phyloP scores from a whole-genome alignment of 2,888 invertebrate species.

The Chaetogeoica ovagalla region DNA sequence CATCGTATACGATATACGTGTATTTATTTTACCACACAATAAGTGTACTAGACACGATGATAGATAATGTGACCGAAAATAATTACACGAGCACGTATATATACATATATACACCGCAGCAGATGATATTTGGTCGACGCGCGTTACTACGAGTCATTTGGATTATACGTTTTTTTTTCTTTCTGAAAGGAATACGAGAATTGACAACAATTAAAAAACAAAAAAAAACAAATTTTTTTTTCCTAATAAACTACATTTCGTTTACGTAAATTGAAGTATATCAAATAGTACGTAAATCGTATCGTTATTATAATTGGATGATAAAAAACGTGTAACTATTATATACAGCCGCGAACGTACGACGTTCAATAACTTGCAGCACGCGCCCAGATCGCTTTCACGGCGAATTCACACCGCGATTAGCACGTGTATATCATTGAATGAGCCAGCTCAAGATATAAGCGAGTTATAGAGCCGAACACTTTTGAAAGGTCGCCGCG shows the following conservation, averaged over 20 bases:
- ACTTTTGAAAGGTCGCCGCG: too few relatives aligned
- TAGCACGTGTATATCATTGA: too few relatives aligned
- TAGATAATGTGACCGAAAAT: slow-evolving; percentile 1
- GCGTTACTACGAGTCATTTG: background rate
- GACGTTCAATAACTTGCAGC: background rate
- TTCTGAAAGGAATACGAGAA: background rate
- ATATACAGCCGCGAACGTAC: background rate
- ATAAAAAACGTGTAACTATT: too few relatives aligned
- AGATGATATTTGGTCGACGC: too few relatives aligned
- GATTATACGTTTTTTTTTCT: background rate
- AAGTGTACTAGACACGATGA: background rate
- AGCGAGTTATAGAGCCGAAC: too few relatives aligned
- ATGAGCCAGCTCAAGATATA: too few relatives aligned
- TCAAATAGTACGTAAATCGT: too few relatives aligned
- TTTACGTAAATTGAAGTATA: background rate
- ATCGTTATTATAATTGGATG: too few relatives aligned
- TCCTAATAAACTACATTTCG: background rate
- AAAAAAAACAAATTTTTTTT: too few relatives aligned
- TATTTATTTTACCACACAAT: background rate
- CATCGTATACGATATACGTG: background rate
- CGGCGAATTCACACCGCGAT: too few relatives aligned
- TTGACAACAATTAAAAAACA: background rate
- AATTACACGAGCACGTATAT: background rate
- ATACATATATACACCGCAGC: too few relatives aligned
- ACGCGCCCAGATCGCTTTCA: too few relatives aligned